Percentiles rank a stretch among this genome's conserved stretches.
These are phyloP conservation scores for Lates calcarifer DNA, from an alignment of 2,113 vertebrate species.

Conservation along the genomic window DNA sequence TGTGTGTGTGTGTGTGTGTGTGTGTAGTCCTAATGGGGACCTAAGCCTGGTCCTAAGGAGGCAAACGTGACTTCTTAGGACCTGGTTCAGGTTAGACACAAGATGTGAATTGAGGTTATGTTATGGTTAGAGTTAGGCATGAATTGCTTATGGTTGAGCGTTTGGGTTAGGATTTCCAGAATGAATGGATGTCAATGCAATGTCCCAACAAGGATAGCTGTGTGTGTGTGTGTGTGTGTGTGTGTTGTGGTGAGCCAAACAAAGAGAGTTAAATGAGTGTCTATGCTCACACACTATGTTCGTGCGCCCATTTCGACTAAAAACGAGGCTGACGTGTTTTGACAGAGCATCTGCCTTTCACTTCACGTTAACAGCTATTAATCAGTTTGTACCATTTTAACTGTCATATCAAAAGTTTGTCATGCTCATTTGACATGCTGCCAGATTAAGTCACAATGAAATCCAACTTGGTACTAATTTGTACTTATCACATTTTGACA, in stretches of 20 bases:
- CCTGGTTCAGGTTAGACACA: too few relatives aligned
- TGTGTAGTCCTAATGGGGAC: too few relatives aligned
- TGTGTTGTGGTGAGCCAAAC: too few relatives aligned
- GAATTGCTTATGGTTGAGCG: too few relatives aligned
- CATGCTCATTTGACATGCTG: not conserved
- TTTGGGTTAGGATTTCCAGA: too few relatives aligned
- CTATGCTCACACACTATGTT: too few relatives aligned
- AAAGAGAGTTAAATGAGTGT: not conserved
- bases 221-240: not conserved
- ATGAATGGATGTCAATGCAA: too few relatives aligned
- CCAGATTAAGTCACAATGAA: not conserved
- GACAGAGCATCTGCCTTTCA: not conserved
- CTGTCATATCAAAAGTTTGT: not conserved
- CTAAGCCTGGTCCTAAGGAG: too few relatives aligned
- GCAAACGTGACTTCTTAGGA: too few relatives aligned
- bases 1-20: not conserved
- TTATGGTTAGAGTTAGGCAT: too few relatives aligned
- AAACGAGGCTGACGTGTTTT: not conserved
- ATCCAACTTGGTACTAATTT: not conserved
- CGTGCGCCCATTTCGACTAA: not conserved
- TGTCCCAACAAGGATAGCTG: too few relatives aligned
- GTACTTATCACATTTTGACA: slow-evolving; percentile 12
- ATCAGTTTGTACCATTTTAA: not conserved
- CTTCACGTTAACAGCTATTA: not conserved
- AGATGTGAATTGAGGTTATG: too few relatives aligned